These are phyloP conservation scores for Rhabdomys pumilio DNA, from an alignment of 2,797 vertebrate genomes.

Conservation along the genomic window DNA sequence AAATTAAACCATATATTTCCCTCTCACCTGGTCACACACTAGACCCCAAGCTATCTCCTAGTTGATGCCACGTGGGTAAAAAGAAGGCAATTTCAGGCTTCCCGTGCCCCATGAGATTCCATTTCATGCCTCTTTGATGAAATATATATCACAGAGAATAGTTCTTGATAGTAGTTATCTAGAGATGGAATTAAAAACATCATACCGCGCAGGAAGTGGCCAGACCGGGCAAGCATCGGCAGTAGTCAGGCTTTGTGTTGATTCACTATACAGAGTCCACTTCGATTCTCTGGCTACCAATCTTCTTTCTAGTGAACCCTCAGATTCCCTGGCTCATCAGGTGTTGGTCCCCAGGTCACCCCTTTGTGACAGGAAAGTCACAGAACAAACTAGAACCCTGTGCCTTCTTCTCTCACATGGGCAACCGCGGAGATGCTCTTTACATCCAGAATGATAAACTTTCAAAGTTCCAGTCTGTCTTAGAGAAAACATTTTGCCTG, in stretches of 20 bases:
- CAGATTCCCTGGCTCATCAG: not conserved
- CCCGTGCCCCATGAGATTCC: conserved; percentile 16
- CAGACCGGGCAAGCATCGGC: conserved; percentile 57
- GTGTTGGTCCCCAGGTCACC: not conserved
- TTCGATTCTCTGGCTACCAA: conserved; percentile 33
- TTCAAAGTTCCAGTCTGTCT: conserved; percentile 65
- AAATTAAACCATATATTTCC: conserved; percentile 73
- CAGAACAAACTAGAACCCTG: not conserved
- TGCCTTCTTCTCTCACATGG: conserved; percentile 17
- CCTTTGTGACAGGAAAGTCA: not conserved
- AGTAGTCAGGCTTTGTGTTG: conserved; percentile 27
- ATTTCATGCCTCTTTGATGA: conserved; percentile 65
- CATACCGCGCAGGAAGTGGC: conserved; percentile 37
- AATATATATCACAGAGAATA: conserved; percentile 70
- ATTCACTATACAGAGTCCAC: not conserved
- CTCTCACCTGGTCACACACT: conserved; percentile 65
- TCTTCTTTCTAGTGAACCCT: conserved; percentile 35
- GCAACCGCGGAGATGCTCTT: not conserved
- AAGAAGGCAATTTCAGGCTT: conserved; percentile 17
- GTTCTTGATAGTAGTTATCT: conserved; percentile 71
- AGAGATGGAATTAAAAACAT: conserved; percentile 78
- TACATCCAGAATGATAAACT: conserved; percentile 53
- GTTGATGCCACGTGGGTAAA: conserved; percentile 29
- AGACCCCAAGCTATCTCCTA: conserved; percentile 42
- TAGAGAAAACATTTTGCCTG: not conserved